phyloP scores from a whole-genome alignment of 2,888 invertebrate species.

The Dichetophora obliterata region DNA sequence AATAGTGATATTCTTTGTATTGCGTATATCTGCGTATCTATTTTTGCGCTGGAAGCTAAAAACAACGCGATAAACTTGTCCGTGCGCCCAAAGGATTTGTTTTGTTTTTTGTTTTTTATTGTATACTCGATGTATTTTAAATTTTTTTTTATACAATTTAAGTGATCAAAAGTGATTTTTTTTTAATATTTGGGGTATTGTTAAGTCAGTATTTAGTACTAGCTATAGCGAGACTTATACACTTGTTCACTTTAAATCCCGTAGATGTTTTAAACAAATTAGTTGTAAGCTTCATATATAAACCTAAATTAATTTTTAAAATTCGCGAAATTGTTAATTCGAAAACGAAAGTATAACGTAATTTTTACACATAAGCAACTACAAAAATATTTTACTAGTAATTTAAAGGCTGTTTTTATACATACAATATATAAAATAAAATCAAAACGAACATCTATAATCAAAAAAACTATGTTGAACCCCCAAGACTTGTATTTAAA shows the following conservation, averaged over 20 bases:
- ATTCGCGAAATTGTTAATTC: background rate
- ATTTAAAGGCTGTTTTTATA: constrained; percentile 32
- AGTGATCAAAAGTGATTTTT: background rate
- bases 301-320: background rate
- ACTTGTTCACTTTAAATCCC: too few species aligned
- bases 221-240: too few species aligned
- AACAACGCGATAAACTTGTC: constrained; percentile 77
- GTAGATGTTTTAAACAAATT: background rate
- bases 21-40: constrained; percentile 85
- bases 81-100: constrained; percentile 29
- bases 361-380: constrained; percentile 8
- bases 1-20: constrained; percentile 82
- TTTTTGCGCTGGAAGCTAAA: constrained; percentile 90
- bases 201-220: too few species aligned
- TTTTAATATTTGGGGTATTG: background rate
- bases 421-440: constrained; percentile 2
- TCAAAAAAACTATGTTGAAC: background rate
- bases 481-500: background rate
- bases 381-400: background rate
- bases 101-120: constrained; percentile 38
- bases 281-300: background rate
- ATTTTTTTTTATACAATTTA: background rate
- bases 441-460: background rate
- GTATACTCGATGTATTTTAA: background rate
- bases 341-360: background rate